Evolutionary conservation across 1,140 invertebrate genomes (phyloP).

Genomic region (Orius laevigatus): DNA sequence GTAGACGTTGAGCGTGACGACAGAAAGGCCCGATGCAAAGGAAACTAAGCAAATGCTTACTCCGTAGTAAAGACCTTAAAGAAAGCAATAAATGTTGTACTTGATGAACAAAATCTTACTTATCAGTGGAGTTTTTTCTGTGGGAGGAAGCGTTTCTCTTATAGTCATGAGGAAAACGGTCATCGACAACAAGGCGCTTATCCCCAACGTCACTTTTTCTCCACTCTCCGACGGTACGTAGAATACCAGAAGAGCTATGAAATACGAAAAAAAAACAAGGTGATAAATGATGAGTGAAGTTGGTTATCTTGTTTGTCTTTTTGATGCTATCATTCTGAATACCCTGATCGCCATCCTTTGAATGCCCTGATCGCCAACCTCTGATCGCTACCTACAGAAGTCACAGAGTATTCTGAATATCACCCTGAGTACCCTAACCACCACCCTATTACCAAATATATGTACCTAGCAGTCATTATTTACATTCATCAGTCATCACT

Average conservation of each 20-base stretch:
- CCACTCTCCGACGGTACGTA: conserved; percentile 84
- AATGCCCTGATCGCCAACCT: no score
- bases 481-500: no score
- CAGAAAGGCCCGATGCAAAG: conserved; percentile 71
- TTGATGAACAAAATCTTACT: conserved; percentile 40
- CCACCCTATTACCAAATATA: no score
- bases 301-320: no score
- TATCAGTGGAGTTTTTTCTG: conserved; percentile 79
- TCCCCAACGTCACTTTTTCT: conserved; percentile 74
- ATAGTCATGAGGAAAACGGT: conserved; percentile 90
- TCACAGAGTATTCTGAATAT: no score
- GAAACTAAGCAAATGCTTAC: conserved; percentile 82
- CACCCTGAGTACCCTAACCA: no score
- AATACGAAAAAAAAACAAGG: neutral
- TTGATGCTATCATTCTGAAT: no score
- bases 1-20: conserved; percentile 72
- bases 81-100: neutral
- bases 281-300: neutral
- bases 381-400: no score
- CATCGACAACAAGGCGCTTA: conserved; percentile 79
- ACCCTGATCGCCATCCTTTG: no score
- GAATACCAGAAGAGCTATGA: conserved; percentile 67
- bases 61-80: conserved; percentile 72
- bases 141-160: conserved; percentile 75
- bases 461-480: no score